Evolutionary conservation across 1,140 invertebrate species (phyloP).

Genomic region (Latrodectus geometricus): DNA sequence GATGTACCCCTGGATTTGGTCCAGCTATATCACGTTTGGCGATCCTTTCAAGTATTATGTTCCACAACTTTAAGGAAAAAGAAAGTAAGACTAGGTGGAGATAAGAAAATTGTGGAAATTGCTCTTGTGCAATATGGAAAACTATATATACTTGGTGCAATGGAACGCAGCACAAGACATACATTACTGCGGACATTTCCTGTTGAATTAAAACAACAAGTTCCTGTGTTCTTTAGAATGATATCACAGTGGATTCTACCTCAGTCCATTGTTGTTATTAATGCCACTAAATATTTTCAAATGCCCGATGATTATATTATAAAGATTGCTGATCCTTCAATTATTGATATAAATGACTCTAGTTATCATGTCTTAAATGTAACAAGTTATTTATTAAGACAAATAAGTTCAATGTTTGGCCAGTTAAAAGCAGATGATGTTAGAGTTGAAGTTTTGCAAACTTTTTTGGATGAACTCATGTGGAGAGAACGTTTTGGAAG

Average conservation of each 20-base stretch:
- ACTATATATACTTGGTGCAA: slow-evolving; percentile 28
- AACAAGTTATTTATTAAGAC: slow-evolving; percentile 15
- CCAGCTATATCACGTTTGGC: not conserved
- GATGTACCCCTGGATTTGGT: not conserved
- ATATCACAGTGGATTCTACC: slow-evolving; percentile 16
- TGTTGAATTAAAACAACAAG: not conserved
- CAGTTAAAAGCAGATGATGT: not conserved
- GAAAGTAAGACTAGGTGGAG: slow-evolving; percentile 22
- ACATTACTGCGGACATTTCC: slow-evolving; percentile 11
- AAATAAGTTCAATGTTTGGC: slow-evolving; percentile 28
- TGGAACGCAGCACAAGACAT: slow-evolving; percentile 8
- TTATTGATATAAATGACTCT: not conserved
- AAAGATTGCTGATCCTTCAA: not conserved
- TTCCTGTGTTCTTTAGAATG: not conserved
- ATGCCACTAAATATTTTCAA: not conserved
- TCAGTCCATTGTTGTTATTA: not conserved
- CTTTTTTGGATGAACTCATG: slow-evolving; percentile 42
- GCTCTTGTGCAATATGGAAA: slow-evolving; percentile 6
- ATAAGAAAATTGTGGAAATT: slow-evolving; percentile 24
- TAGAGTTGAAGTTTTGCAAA: slow-evolving; percentile 25
- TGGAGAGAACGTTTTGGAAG: slow-evolving; percentile 45
- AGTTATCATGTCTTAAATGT: slow-evolving; percentile 4
- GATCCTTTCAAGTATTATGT: slow-evolving; percentile 34
- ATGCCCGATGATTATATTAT: not conserved
- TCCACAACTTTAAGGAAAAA: not conserved